These are phyloP conservation scores for Thereva nobilitata DNA, from an alignment of 2,888 invertebrate species.

Conservation along the genomic window DNA sequence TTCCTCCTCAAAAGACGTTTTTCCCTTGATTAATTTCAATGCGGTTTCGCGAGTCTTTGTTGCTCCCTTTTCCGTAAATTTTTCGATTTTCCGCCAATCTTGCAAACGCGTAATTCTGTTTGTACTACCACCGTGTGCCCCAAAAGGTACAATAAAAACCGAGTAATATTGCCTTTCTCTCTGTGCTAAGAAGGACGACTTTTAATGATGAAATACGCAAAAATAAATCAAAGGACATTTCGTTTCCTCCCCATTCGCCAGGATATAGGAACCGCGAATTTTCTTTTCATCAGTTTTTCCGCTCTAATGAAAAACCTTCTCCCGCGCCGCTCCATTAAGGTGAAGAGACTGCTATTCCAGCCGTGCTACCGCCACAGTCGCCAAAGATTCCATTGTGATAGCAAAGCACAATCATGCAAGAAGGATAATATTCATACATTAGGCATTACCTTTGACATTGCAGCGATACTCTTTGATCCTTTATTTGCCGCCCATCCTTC, in stretches of 20 bases:
- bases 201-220: conserved; percentile 25
- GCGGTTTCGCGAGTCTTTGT: background rate
- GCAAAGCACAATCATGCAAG: conserved; percentile 34
- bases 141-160: conserved; percentile 4
- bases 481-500: conserved; percentile 20
- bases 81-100: conserved; percentile 37
- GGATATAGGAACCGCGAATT: conserved; percentile 34
- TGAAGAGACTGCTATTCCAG: conserved; percentile 24
- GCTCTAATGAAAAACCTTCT: conserved; percentile 37
- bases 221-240: conserved; percentile 38
- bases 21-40: background rate
- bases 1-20: background rate
- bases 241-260: background rate
- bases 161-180: conserved; percentile 11
- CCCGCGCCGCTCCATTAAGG: conserved; percentile 33
- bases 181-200: background rate
- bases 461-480: conserved; percentile 39
- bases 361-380: conserved; percentile 8
- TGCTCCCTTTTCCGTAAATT: background rate
- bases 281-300: conserved; percentile 41
- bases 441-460: conserved; percentile 43
- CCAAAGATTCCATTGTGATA: conserved; percentile 36
- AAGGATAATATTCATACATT: conserved; percentile 35
- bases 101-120: background rate
- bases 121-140: background rate